phyloP scores from a whole-genome alignment of 2,888 invertebrate genomes.

The Lithosia quadra region DNA sequence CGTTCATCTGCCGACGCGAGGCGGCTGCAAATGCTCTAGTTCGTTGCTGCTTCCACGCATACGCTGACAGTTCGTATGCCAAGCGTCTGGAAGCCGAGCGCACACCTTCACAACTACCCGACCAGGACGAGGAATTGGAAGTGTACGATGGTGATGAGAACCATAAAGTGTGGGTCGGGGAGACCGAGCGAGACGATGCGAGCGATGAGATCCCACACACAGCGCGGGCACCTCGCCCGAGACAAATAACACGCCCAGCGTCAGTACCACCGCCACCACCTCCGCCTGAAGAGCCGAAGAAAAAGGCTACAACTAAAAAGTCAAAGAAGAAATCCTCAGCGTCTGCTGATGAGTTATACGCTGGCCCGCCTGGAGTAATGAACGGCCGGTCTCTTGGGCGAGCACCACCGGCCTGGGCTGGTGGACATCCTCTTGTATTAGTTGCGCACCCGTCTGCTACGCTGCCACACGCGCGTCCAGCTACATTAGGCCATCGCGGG shows the following conservation, averaged over 20 bases:
- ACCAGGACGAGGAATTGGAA: slow-evolving; percentile 91
- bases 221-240: slow-evolving; percentile 90
- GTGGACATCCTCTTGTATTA: slow-evolving; percentile 81
- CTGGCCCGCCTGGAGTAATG: slow-evolving; percentile 80
- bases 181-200: slow-evolving; percentile 91
- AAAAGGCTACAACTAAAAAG: slow-evolving; percentile 84
- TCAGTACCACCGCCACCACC: slow-evolving; percentile 95
- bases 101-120: slow-evolving; percentile 74
- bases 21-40: slow-evolving; percentile 99
- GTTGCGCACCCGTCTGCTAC: slow-evolving; percentile 82
- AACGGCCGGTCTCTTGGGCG: slow-evolving; percentile 79
- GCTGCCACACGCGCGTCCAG: slow-evolving; percentile 78
- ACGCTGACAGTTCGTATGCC: slow-evolving; percentile 98
- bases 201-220: slow-evolving; percentile 89
- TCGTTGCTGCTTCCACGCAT: slow-evolving; percentile 98
- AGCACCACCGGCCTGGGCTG: slow-evolving; percentile 81
- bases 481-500: slow-evolving; percentile 86
- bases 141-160: slow-evolving; percentile 97
- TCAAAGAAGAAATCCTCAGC: slow-evolving; percentile 86
- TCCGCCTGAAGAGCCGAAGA: slow-evolving; percentile 89
- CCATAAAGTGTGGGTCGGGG: slow-evolving; percentile 97
- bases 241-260: slow-evolving; percentile 93
- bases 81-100: slow-evolving; percentile 91
- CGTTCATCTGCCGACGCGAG: slow-evolving; percentile 98
- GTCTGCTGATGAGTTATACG: slow-evolving; percentile 88